Conservation (phyloP, 2,113 vertebrate species). For the Conger conger region DNA sequence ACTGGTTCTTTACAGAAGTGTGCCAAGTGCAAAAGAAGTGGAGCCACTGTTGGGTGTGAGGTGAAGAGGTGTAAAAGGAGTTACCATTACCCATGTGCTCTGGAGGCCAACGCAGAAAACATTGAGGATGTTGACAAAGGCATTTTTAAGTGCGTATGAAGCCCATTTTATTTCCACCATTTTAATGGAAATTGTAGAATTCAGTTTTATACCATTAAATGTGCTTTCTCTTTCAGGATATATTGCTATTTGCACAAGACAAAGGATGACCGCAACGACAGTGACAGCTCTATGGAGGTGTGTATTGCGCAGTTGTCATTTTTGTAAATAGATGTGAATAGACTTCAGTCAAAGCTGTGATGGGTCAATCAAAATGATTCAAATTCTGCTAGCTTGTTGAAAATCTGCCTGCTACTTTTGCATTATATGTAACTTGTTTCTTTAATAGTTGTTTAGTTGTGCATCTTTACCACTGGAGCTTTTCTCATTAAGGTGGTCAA, state of each 20-base stretch:
- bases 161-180: neutral
- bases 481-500: no score
- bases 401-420: no score
- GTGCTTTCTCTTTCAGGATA: conserved; percentile 42
- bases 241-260: conserved; percentile 40
- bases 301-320: neutral
- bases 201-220: neutral
- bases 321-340: no score
- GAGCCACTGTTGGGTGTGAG: conserved; percentile 70
- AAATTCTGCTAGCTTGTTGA: no score
- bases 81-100: conserved; percentile 70
- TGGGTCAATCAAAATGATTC: no score
- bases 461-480: no score
- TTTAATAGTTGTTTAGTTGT: no score
- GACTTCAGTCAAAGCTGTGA: no score
- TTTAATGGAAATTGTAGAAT: neutral
- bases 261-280: neutral
- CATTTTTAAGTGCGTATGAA: conserved; percentile 50
- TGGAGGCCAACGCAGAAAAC: neutral
- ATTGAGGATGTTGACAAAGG: conserved; percentile 25
- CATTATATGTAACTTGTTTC: no score
- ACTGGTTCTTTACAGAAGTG: conserved; percentile 45
- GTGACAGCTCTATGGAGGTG: neutral
- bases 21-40: conserved; percentile 40
- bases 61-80: conserved; percentile 53